Evolutionary conservation across 53 echinoderm and acorn worm species (phyloP).

Genomic region (Echinarachnius parma): DNA sequence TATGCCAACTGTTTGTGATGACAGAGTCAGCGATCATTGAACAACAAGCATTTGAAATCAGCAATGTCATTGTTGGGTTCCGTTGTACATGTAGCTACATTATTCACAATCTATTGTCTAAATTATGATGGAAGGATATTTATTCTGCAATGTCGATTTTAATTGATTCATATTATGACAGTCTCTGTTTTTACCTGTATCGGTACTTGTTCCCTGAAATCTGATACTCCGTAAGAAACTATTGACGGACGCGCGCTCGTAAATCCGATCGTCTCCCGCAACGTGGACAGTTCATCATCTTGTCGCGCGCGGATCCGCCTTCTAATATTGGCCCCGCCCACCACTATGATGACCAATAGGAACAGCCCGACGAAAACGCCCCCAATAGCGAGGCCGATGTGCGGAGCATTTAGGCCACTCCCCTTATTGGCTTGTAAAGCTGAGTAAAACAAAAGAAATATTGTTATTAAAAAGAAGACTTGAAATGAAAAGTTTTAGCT

Average conservation of each 20-base stretch:
- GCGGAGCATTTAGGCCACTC: background rate
- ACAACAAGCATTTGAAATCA: too few species aligned
- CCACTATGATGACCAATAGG: conserved; percentile 17
- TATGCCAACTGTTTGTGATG: too few species aligned
- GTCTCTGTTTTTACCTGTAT: too few species aligned
- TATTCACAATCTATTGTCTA: too few species aligned
- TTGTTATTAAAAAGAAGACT: background rate
- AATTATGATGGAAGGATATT: too few species aligned
- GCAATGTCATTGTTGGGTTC: too few species aligned
- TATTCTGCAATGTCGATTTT: too few species aligned
- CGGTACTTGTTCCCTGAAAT: background rate
- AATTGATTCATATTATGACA: too few species aligned
- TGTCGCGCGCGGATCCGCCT: conserved; percentile 19
- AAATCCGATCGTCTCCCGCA: conserved; percentile 33
- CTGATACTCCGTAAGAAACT: background rate
- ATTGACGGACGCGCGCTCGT: conserved; percentile 9
- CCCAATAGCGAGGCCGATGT: conserved; percentile 20
- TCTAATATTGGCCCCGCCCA: conserved; percentile 12
- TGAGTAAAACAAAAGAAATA: background rate
- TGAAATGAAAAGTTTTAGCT: too few species aligned
- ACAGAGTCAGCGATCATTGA: too few species aligned
- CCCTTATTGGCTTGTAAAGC: conserved; percentile 2
- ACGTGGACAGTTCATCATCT: conserved; percentile 22
- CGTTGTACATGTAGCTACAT: too few species aligned
- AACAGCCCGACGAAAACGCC: conserved; percentile 41